Percentiles rank a stretch among this genome's conserved stretches.
Evolutionary conservation across 2,888 invertebrate species (phyloP).

Genomic region (Stenurella melanura): DNA sequence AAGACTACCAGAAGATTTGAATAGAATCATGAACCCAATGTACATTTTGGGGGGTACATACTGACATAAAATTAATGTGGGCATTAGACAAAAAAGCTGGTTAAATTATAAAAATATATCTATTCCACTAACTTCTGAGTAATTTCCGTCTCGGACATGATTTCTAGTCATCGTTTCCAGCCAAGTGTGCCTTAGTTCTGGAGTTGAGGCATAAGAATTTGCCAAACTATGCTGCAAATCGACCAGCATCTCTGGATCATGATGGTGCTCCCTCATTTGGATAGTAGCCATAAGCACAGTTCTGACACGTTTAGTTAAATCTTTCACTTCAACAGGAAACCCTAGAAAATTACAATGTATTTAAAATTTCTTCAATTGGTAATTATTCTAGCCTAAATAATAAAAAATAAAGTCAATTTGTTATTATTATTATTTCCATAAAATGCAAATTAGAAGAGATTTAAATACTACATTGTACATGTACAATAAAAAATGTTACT

Average conservation of each 20-base stretch:
- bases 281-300: conserved; percentile 97
- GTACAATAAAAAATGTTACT: too few relatives aligned
- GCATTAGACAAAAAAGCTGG: too few relatives aligned
- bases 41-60: too few relatives aligned
- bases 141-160: conserved; percentile 87
- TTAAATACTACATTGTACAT: too few relatives aligned
- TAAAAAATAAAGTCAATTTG: too few relatives aligned
- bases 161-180: conserved; percentile 94
- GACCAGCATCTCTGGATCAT: conserved; percentile 93
- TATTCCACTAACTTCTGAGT: conserved; percentile 83
- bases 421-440: too few relatives aligned
- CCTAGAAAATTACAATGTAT: conserved; percentile 73
- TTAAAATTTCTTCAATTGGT: too few relatives aligned
- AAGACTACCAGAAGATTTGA: too few relatives aligned
- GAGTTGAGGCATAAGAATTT: conserved; percentile 95
- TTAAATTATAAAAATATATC: background rate
- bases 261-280: conserved; percentile 90
- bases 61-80: too few relatives aligned
- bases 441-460: too few relatives aligned
- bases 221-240: conserved; percentile 94
- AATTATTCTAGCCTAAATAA: too few relatives aligned
- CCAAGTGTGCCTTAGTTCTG: conserved; percentile 95
- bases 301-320: conserved; percentile 92
- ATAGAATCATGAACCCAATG: too few relatives aligned
- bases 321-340: conserved; percentile 93